phyloP scores from a whole-genome alignment of 2,888 invertebrate species.

The Apamea monoglypha region DNA sequence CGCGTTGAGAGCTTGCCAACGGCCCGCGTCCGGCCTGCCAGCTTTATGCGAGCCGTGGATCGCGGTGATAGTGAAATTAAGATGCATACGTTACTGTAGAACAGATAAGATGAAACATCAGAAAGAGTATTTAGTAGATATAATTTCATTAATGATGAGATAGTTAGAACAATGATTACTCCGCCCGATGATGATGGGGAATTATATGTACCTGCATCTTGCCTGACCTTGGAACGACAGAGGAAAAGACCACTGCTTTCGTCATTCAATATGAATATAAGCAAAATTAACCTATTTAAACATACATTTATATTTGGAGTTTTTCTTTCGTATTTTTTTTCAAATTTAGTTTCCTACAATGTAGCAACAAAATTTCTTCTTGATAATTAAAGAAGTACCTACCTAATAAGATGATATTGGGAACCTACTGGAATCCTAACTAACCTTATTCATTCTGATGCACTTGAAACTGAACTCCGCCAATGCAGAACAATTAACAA shows the following conservation, averaged over 20 bases:
- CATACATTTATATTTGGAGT: background rate
- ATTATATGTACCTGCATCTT: background rate
- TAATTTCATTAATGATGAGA: background rate
- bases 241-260: background rate
- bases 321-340: background rate
- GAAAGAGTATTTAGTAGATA: background rate
- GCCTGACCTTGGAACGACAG: too few relatives aligned
- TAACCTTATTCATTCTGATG: constrained; percentile 19
- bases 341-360: background rate
- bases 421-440: background rate
- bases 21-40: constrained; percentile 49
- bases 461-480: constrained; percentile 15
- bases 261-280: background rate
- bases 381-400: background rate
- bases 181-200: background rate
- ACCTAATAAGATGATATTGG: background rate
- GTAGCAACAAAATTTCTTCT: background rate
- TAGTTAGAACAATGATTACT: background rate
- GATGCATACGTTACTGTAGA: constrained; percentile 6
- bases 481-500: constrained; percentile 44
- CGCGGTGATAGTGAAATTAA: constrained; percentile 46
- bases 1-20: constrained; percentile 58
- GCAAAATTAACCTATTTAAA: background rate
- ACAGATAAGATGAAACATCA: background rate
- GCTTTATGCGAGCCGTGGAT: constrained; percentile 33